These are phyloP conservation scores for Sarcophaga subvicina DNA, from an alignment of 2,888 invertebrate species.

Conservation along the genomic window DNA sequence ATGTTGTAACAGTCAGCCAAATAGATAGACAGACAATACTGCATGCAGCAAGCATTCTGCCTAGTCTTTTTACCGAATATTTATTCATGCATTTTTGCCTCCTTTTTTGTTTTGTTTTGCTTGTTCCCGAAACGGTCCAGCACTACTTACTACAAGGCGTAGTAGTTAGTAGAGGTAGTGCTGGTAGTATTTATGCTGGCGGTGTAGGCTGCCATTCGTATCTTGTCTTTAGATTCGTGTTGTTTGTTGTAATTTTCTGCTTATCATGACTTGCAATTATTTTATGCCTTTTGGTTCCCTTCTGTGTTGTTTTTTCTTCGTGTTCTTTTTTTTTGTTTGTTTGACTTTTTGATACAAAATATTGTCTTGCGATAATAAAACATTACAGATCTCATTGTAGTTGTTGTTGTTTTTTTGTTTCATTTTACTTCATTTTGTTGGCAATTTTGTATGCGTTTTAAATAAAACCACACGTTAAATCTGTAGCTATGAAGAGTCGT, in stretches of 20 bases:
- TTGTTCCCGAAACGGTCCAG: no score
- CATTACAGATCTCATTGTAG: conserved; percentile 11
- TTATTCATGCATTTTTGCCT: neutral
- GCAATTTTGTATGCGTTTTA: conserved; percentile 35
- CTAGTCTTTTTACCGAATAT: neutral
- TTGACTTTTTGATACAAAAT: conserved; percentile 41
- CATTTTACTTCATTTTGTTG: neutral
- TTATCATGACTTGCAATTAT: conserved; percentile 70
- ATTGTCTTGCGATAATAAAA: conserved; percentile 53
- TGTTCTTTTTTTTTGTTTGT: conserved; percentile 9
- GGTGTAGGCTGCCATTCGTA: conserved; percentile 53
- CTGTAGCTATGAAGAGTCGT: no score
- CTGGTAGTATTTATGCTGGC: conserved; percentile 59
- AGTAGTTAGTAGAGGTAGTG: conserved; percentile 38
- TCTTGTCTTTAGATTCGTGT: conserved; percentile 66
- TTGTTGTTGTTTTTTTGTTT: no score
- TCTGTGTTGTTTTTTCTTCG: neutral
- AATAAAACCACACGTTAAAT: conserved; percentile 10
- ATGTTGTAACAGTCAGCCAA: neutral
- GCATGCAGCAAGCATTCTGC: neutral
- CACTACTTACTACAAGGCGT: neutral
- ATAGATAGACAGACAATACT: neutral
- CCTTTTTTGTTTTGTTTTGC: neutral
- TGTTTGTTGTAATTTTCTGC: conserved; percentile 71
- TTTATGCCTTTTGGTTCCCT: conserved; percentile 56